Conservation (phyloP, 2,888 invertebrate genomes). For the Liopterus haemorrhoidalis region DNA sequence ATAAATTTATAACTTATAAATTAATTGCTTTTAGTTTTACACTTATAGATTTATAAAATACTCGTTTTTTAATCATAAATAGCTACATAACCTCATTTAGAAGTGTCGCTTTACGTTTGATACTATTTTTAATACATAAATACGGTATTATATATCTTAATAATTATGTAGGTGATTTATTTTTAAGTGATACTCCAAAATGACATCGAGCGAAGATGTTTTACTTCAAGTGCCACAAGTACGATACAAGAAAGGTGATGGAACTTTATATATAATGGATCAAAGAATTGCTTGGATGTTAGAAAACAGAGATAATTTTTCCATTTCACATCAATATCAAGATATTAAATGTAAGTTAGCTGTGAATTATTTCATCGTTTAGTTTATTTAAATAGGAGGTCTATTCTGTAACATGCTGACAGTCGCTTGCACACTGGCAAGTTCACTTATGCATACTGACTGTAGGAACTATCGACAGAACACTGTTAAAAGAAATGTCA, state of each 20-base stretch:
- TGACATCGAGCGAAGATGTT: constrained; percentile 93
- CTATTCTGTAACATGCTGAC: too few species aligned
- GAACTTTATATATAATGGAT: constrained; percentile 91
- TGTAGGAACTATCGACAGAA: constrained; percentile 3
- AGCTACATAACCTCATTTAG: too few species aligned
- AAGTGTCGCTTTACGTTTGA: too few species aligned
- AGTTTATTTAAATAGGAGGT: constrained; percentile 14
- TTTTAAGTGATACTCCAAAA: constrained; percentile 42
- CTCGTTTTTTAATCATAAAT: too few species aligned
- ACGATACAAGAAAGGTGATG: constrained; percentile 93
- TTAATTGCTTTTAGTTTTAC: too few species aligned
- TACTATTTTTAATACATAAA: too few species aligned
- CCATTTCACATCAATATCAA: constrained; percentile 87
- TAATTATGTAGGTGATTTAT: neutral
- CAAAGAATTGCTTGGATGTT: constrained; percentile 95
- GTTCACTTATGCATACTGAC: neutral
- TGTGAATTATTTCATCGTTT: constrained; percentile 14
- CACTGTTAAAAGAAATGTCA: too few species aligned
- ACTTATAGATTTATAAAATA: too few species aligned
- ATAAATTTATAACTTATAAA: too few species aligned
- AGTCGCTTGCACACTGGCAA: too few species aligned
- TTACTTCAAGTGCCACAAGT: constrained; percentile 87
- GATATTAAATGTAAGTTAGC: constrained; percentile 83
- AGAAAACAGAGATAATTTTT: constrained; percentile 84
- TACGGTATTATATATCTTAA: neutral